These are phyloP conservation scores for Invenusta paracnida DNA, from an alignment of 2,888 invertebrate species.

Conservation along the genomic window DNA sequence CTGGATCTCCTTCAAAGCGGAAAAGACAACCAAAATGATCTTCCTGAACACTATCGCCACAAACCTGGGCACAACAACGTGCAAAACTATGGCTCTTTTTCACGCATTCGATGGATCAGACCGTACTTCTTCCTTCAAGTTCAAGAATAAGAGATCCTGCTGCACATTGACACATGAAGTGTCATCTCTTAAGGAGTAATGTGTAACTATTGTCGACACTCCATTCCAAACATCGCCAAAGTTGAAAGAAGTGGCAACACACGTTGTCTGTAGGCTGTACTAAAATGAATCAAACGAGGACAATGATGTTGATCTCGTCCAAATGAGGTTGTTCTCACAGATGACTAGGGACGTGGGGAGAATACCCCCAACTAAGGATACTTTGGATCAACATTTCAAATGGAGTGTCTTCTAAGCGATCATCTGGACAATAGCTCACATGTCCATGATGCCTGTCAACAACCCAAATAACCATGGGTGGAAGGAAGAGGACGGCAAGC, in stretches of 20 bases:
- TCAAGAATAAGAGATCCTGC: conserved; percentile 42
- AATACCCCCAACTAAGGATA: conserved; percentile 41
- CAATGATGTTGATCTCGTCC: conserved; percentile 31
- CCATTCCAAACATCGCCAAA: conserved; percentile 32
- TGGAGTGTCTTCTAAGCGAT: conserved; percentile 43
- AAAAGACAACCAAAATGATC: conserved; percentile 43
- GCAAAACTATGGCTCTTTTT: conserved; percentile 42
- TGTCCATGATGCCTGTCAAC: conserved; percentile 38
- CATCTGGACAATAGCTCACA: conserved; percentile 42
- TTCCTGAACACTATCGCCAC: conserved; percentile 42
- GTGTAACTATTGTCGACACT: conserved; percentile 32
- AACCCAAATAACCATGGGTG: conserved; percentile 42
- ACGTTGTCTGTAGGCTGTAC: conserved; percentile 8
- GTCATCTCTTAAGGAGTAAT: conserved; percentile 37
- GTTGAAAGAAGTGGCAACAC: conserved; percentile 19
- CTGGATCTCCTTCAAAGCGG: conserved; percentile 43
- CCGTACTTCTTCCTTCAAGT: conserved; percentile 44
- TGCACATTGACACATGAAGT: conserved; percentile 34
- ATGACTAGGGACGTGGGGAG: conserved; percentile 41
- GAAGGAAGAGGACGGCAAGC: conserved; percentile 40
- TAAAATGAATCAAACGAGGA: conserved; percentile 24
- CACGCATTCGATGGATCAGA: conserved; percentile 46
- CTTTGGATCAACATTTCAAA: conserved; percentile 42
- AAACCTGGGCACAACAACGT: conserved; percentile 43
- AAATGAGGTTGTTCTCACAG: conserved; percentile 41